Percentiles rank a stretch among this genome's conserved stretches.
phyloP scores from a whole-genome alignment of 2,797 vertebrate genomes.

The Pelodytes ibericus region DNA sequence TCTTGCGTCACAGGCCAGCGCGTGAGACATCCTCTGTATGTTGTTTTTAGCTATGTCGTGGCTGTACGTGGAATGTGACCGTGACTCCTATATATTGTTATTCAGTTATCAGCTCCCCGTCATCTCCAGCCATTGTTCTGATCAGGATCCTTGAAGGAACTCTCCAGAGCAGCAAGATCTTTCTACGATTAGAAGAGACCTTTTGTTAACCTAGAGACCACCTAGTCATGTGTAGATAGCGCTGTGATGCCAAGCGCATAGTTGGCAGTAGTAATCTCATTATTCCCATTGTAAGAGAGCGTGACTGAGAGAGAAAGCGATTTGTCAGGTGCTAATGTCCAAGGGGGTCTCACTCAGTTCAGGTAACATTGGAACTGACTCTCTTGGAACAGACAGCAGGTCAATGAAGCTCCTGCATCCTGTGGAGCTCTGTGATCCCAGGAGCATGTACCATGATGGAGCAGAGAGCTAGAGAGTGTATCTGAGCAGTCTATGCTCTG shows the following conservation, averaged over 20 bases:
- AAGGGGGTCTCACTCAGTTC: too few species aligned
- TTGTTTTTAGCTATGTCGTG: neutral
- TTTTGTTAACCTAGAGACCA: neutral
- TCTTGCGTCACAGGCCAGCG: neutral
- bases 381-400: too few species aligned
- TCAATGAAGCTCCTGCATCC: too few species aligned
- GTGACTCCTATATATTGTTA: neutral
- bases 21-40: neutral
- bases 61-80: neutral
- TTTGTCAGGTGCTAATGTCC: too few species aligned
- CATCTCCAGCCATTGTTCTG: slow-evolving; percentile 35
- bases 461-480: too few species aligned
- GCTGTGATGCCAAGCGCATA: neutral
- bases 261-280: too few species aligned
- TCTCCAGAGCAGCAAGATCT: neutral
- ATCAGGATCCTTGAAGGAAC: slow-evolving; percentile 26
- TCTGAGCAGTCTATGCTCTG: too few species aligned
- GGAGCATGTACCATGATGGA: too few species aligned
- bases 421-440: too few species aligned
- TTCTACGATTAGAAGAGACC: slow-evolving; percentile 6
- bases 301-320: too few species aligned
- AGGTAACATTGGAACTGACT: too few species aligned
- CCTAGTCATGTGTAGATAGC: neutral
- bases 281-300: too few species aligned
- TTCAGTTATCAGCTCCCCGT: neutral